Evolutionary conservation across 2,113 vertebrate genomes (phyloP), one percentile per base, ranked within the genome.

Genomic region (Tenrec ecaudatus): DNA sequence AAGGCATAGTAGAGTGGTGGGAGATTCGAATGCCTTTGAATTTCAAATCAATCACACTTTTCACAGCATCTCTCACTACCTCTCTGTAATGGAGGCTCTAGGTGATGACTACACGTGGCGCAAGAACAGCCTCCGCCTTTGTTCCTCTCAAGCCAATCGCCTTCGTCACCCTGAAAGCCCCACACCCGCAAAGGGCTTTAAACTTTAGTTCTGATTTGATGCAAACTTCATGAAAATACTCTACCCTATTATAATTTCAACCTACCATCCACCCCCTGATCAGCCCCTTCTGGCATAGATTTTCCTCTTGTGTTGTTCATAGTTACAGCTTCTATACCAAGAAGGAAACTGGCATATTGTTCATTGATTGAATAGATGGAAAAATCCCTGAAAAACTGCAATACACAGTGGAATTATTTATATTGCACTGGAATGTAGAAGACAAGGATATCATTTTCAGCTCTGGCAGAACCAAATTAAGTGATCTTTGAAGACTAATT

Each of bases 401-500:
- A 1, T 2, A 60, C 43, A 57, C 27, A 78, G 40, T 78, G 33
- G 17, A 87, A 40, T 40, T 71, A 69, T 78, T 82, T 12, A 20
- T 19, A 64, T 27, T 64, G 1, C 12, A 17, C 29, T 66, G 9
- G 36, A 71, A 31, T 83, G 57, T 79, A 43, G 38, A 80, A 85
- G 27, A 91, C 19, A 80, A 29, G 20, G 12, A 76, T 78, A n/a
- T 75, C 60, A 89, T 19, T 66, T 60, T 89, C 27, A 82, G 9
- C 38, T 77, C 31, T 77, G 29, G 7, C 5, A 10, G 62, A 77
- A 57, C 0, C 29, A 69, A 43, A 2, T 29, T 77, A 77, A 86
- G 20, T 71, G 33, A 73, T 81, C 66, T 86, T 66, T 93, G 16
- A 16, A 47, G 38, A 89, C 23, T 92, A 79, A 92, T 68, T 89